These are phyloP conservation scores for Phyllotis vaccarum DNA, from an alignment of 2,797 vertebrate species.

Conservation along the genomic window DNA sequence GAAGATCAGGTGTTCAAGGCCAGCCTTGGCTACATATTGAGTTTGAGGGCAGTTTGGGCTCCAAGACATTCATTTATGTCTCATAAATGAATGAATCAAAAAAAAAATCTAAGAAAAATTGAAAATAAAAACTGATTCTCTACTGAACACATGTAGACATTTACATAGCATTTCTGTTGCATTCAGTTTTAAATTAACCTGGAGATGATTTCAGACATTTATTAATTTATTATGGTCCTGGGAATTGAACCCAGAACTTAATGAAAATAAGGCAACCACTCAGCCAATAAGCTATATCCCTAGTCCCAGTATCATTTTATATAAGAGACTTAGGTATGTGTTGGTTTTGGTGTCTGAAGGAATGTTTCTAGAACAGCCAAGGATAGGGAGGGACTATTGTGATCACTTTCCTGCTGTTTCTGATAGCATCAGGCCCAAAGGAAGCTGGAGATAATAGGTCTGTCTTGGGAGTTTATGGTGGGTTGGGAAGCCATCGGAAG, in stretches of 20 bases:
- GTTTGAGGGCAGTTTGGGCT: neutral
- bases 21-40: neutral
- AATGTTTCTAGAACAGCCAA: neutral
- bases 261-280: too few relatives aligned
- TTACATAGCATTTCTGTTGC: neutral
- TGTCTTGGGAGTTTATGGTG: neutral
- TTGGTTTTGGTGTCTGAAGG: neutral
- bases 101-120: neutral
- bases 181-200: neutral
- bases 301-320: neutral
- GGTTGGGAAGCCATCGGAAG: neutral
- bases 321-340: neutral
- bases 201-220: neutral
- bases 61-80: too few relatives aligned
- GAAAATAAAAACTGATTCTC: neutral
- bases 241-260: neutral
- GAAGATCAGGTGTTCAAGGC: neutral
- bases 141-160: neutral
- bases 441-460: constrained; percentile 34
- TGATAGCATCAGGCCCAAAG: constrained; percentile 45
- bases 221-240: neutral
- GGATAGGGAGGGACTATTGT: neutral
- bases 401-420: neutral
- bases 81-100: neutral
- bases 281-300: neutral